phyloP scores from a whole-genome alignment of 1,140 invertebrate species.

The Zaprionus taronus region DNA sequence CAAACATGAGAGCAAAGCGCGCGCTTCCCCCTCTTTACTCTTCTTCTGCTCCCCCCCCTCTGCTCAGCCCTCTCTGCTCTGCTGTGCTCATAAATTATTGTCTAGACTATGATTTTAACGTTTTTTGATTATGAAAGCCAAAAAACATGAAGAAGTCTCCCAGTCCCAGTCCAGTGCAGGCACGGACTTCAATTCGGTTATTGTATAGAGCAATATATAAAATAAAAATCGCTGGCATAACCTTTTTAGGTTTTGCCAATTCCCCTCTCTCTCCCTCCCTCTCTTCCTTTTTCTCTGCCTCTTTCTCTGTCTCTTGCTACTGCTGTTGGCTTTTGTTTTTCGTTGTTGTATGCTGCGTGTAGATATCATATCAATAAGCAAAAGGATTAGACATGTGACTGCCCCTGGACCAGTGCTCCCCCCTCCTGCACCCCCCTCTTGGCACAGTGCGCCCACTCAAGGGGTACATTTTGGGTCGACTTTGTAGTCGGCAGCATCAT shows the following conservation, averaged over 20 bases:
- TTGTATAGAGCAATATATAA: conserved; percentile 61
- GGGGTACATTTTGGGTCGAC: conserved; percentile 56
- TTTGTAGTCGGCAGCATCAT: conserved; percentile 46
- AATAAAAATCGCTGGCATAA: conserved; percentile 74
- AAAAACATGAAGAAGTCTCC: conserved; percentile 49
- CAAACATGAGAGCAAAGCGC: conserved; percentile 9
- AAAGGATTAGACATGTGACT: conserved; percentile 83
- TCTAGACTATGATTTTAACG: conserved; percentile 85
- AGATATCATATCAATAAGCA: conserved; percentile 83
- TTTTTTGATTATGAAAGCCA: conserved; percentile 84
- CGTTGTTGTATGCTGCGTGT: conserved; percentile 50
- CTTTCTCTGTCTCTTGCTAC: not conserved
- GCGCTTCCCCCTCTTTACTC: not conserved
- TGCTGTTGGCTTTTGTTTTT: conserved; percentile 25
- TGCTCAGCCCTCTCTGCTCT: not conserved
- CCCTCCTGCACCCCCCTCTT: not conserved
- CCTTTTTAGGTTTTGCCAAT: conserved; percentile 44
- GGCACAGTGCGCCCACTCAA: conserved; percentile 13
- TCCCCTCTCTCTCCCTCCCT: conserved; percentile 5
- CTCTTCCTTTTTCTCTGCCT: not conserved
- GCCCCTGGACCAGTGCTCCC: conserved; percentile 42
- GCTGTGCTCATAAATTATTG: conserved; percentile 83
- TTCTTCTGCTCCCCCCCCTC: not conserved
- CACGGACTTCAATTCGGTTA: conserved; percentile 10
- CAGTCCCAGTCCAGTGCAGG: too few species aligned